Evolutionary conservation across 2,113 vertebrate species (phyloP), one percentile per base, ranked within the genome.

Genomic region (Alaudala cheleensis): DNA sequence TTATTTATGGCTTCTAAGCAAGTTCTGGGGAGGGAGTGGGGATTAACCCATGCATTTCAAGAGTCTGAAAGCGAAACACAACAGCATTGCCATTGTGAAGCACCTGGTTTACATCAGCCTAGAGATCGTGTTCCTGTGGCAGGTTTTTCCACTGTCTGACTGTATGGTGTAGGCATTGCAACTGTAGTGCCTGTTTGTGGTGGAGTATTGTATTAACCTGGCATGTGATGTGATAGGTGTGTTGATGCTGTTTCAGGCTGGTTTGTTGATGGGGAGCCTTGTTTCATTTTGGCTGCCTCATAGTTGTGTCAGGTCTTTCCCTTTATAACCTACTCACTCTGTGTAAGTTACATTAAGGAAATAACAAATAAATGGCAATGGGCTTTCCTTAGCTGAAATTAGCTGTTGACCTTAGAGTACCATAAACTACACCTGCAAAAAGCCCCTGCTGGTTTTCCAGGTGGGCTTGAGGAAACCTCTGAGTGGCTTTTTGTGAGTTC

Each of bases 301-400:
- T 26, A 14, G 22, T 56, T 81, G 53, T 64, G 15, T 92, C 56
- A 71, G 67, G 37, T 74, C 51, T 90, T 94, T 93, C 71, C 54
- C 40, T 84, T 88, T 78, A 56, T 67, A 81, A 71, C 49, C 25
- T 67, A 37, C 25, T 72, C 34, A 18, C 16, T 77, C n/a, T 62
- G 40, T 62, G 39, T 78, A 42, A 77, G 14, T 61, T 90, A 65
- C 65, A 47, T 50, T 37, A 88, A 93, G 92, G 90, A 93, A 96
- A 94, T 78, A 64, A 69, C 94, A 76, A 93, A 92, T 58, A 88
- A 94, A 93, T 81, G 78, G 34, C 78, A 79, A 0, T 58, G 93
- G 94, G 86, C 54, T 97, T 96, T 90, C 93, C 94, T 80, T 93
- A 10, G 47, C 88, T 86, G 60, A 90, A 93, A 86, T 92, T 88